Percentiles rank a stretch among this genome's conserved stretches.
Conservation (phyloP, 2,797 vertebrate species). For the Nannoperca australis region DNA sequence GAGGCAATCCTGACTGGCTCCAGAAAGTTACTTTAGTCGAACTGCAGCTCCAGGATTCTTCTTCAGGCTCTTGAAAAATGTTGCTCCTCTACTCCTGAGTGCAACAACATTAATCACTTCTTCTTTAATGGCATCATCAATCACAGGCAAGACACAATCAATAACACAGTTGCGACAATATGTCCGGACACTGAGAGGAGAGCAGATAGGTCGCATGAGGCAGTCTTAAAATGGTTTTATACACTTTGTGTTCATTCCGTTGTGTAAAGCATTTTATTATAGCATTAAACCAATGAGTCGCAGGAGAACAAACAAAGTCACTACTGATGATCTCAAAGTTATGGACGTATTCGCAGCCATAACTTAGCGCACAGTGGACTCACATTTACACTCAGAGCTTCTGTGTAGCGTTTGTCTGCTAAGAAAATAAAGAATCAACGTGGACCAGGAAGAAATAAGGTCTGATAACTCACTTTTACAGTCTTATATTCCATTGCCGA, state of each 20-base stretch:
- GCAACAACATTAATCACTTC: constrained; percentile 1
- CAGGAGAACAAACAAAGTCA: not conserved
- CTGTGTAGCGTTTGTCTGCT: not conserved
- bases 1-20: not conserved
- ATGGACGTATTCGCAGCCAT: not conserved
- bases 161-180: not conserved
- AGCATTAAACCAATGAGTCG: not conserved
- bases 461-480: not conserved
- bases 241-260: not conserved
- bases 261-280: not conserved
- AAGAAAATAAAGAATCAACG: not conserved
- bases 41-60: not conserved
- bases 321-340: not conserved
- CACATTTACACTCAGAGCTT: not conserved
- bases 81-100: not conserved
- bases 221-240: not conserved
- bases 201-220: not conserved
- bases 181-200: not conserved
- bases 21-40: not conserved
- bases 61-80: not conserved
- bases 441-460: not conserved
- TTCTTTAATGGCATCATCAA: constrained; percentile 17
- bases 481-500: not conserved
- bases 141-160: not conserved
- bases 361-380: not conserved